phyloP scores from a whole-genome alignment of 1,140 invertebrate species.

The Grapholita molesta region DNA sequence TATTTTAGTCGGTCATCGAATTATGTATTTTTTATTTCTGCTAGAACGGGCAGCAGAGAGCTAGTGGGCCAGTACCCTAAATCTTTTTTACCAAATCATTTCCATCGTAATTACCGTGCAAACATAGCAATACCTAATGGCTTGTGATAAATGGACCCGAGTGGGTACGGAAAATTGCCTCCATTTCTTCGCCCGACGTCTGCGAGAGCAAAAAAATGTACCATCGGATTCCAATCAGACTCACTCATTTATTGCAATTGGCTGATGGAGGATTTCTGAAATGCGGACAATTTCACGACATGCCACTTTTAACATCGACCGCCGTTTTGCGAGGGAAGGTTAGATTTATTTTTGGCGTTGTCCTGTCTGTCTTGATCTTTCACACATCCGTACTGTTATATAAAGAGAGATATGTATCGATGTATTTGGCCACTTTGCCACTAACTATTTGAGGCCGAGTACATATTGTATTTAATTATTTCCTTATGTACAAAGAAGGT shows the following conservation, averaged over 20 bases:
- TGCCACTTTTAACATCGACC: background rate
- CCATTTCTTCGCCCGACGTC: conserved; percentile 31
- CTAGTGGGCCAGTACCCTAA: background rate
- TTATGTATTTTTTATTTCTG: too few species aligned
- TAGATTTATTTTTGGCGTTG: background rate
- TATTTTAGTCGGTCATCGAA: too few species aligned
- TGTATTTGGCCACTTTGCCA: too few species aligned
- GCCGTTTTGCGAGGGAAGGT: background rate
- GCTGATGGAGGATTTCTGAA: conserved; percentile 37
- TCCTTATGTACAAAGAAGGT: too few species aligned
- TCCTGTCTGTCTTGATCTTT: too few species aligned
- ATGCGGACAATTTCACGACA: conserved; percentile 18
- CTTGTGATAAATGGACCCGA: conserved; percentile 33
- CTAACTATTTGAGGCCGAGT: too few species aligned
- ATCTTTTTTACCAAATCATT: conserved; percentile 23
- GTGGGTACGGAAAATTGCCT: conserved; percentile 37
- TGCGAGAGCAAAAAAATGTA: conserved; percentile 36
- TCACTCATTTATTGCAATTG: conserved; percentile 49
- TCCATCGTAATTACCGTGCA: conserved; percentile 7
- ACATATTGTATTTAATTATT: too few species aligned
- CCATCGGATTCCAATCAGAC: conserved; percentile 46
- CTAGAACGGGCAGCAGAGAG: too few species aligned
- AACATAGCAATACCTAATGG: conserved; percentile 23
- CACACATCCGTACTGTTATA: background rate
- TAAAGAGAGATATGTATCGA: too few species aligned